phyloP scores from a whole-genome alignment of 2,888 invertebrate genomes.

The Mythimna pallens region DNA sequence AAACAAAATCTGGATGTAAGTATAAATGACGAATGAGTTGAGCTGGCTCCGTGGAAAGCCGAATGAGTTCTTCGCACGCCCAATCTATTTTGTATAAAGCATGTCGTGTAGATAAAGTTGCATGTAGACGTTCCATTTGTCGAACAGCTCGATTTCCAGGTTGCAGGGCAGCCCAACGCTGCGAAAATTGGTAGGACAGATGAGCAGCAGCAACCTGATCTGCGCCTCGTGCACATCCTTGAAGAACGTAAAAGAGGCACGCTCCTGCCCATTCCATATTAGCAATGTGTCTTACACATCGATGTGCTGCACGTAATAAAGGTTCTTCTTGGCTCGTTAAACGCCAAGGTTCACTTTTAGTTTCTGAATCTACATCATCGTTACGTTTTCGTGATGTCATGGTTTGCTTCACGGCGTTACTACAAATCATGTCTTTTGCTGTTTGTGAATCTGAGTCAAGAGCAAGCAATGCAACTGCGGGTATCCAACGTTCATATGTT shows the following conservation, averaged over 20 bases:
- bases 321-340: slow-evolving; percentile 85
- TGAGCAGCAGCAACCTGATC: slow-evolving; percentile 89
- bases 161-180: slow-evolving; percentile 86
- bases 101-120: slow-evolving; percentile 86
- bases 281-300: slow-evolving; percentile 86
- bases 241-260: slow-evolving; percentile 87
- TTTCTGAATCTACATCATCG: slow-evolving; percentile 72
- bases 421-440: slow-evolving; percentile 89
- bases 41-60: slow-evolving; percentile 84
- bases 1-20: slow-evolving; percentile 83
- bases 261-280: slow-evolving; percentile 90
- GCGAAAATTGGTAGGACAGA: slow-evolving; percentile 88
- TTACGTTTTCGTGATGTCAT: slow-evolving; percentile 85
- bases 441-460: slow-evolving; percentile 85
- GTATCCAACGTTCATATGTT: slow-evolving; percentile 88
- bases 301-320: slow-evolving; percentile 85
- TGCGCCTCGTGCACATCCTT: slow-evolving; percentile 88
- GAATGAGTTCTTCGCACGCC: slow-evolving; percentile 86
- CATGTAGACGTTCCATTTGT: slow-evolving; percentile 87
- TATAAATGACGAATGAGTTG: slow-evolving; percentile 87
- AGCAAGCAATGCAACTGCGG: slow-evolving; percentile 81
- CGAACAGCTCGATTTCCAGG: slow-evolving; percentile 87
- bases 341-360: slow-evolving; percentile 84
- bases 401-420: slow-evolving; percentile 89
- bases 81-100: slow-evolving; percentile 87